Conservation (phyloP, 2,888 invertebrate genomes). For the Villa cingulata region DNA sequence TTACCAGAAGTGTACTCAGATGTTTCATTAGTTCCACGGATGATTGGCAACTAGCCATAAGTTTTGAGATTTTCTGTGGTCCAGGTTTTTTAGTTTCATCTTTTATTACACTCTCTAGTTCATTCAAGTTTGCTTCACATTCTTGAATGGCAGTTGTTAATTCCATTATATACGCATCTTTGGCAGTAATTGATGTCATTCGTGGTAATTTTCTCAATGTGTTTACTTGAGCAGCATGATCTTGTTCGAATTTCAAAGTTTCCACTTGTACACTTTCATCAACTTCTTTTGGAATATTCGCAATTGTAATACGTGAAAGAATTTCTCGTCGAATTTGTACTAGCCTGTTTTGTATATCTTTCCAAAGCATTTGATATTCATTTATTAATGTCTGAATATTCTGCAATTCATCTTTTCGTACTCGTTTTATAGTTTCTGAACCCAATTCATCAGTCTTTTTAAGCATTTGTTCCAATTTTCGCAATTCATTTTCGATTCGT, state of each 20-base stretch:
- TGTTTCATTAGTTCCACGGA: constrained; percentile 70
- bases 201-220: constrained; percentile 48
- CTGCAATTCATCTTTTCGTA: constrained; percentile 41
- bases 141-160: constrained; percentile 59
- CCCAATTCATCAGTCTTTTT: constrained; percentile 43
- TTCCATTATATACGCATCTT: constrained; percentile 70
- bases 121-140: constrained; percentile 50
- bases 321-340: constrained; percentile 35
- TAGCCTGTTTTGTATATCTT: constrained; percentile 43
- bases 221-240: constrained; percentile 68
- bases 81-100: constrained; percentile 46
- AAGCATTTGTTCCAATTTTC: constrained; percentile 39
- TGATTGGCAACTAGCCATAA: constrained; percentile 65
- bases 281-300: constrained; percentile 32
- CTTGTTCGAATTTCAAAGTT: constrained; percentile 60
- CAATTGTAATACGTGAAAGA: constrained; percentile 25
- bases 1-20: constrained; percentile 56
- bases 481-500: constrained; percentile 42
- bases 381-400: constrained; percentile 47
- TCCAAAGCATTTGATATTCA: constrained; percentile 51
- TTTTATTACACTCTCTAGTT: constrained; percentile 47
- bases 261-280: constrained; percentile 56
- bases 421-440: constrained; percentile 43
- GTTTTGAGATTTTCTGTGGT: constrained; percentile 59
- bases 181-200: constrained; percentile 60